Conservation (phyloP, 2,113 vertebrate species). For the Nipponia nippon region DNA sequence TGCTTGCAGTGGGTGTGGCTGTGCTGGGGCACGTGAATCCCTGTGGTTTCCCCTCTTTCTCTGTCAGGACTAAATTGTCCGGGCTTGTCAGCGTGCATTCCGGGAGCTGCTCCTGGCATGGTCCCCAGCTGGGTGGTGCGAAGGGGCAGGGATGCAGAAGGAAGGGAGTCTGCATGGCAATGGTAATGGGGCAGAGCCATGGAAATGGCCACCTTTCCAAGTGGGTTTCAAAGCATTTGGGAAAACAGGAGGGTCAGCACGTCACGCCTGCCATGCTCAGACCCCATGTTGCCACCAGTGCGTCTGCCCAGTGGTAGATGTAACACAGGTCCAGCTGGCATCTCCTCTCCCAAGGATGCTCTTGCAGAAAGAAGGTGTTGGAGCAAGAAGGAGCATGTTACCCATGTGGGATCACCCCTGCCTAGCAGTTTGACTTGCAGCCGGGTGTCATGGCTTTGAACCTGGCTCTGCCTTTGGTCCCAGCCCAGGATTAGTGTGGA, state of each 20-base stretch:
- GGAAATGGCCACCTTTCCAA: background rate
- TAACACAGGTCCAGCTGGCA: accelerated
- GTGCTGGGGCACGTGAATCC: background rate
- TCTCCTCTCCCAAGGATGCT: background rate
- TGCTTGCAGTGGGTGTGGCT: accelerated
- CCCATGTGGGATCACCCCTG: background rate
- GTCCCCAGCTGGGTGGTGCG: background rate
- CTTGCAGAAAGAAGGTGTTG: background rate
- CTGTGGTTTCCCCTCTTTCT: background rate
- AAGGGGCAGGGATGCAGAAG: background rate
- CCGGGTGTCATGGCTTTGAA: background rate
- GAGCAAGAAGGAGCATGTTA: background rate
- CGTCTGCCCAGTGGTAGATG: background rate
- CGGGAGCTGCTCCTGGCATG: background rate
- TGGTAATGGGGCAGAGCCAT: background rate
- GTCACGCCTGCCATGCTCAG: accelerated
- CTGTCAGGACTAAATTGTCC: background rate
- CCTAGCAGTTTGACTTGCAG: background rate
- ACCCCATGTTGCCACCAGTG: accelerated
- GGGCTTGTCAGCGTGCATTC: background rate
- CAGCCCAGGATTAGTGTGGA: background rate
- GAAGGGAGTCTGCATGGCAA: background rate
- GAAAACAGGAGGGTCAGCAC: background rate
- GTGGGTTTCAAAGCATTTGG: background rate
- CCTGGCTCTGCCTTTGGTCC: background rate